Percentiles rank a stretch among this genome's conserved stretches.
Conservation (phyloP, 2,888 invertebrate genomes). For the Pegoplata infirma region DNA sequence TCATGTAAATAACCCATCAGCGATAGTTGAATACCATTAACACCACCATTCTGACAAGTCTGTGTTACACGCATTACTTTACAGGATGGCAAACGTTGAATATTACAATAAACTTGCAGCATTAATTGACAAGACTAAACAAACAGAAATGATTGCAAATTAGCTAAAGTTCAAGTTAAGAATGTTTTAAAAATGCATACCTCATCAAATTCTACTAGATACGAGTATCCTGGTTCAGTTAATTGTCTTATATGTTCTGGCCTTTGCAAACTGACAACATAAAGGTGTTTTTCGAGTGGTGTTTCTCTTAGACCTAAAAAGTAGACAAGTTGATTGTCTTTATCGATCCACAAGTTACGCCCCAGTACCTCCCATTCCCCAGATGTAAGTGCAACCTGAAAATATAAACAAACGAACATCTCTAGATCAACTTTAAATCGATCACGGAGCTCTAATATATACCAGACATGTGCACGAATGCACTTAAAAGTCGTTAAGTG, state of each 20-base stretch:
- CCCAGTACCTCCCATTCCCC: conserved; percentile 97
- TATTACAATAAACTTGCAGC: conserved; percentile 90
- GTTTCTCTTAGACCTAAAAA: conserved; percentile 94
- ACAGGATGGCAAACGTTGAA: conserved; percentile 88
- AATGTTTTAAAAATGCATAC: conserved; percentile 76
- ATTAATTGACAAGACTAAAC: conserved; percentile 90
- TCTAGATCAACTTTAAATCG: too few species aligned
- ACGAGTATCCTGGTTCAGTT: conserved; percentile 91
- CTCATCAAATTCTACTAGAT: conserved; percentile 88
- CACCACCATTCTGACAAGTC: conserved; percentile 81
- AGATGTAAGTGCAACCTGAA: conserved; percentile 85
- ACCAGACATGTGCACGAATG: too few species aligned
- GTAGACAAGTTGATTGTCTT: conserved; percentile 87
- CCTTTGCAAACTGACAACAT: conserved; percentile 86
- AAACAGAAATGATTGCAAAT: conserved; percentile 67
- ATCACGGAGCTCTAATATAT: too few species aligned
- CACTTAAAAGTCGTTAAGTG: too few species aligned
- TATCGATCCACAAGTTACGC: conserved; percentile 92
- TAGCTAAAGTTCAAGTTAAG: background rate
- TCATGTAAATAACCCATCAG: conserved; percentile 86
- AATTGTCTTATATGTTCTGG: conserved; percentile 87
- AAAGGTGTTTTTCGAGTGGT: conserved; percentile 94
- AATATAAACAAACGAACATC: too few species aligned
- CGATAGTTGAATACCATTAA: conserved; percentile 84
- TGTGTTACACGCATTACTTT: conserved; percentile 86